phyloP scores from a whole-genome alignment of 2,888 invertebrate species.

The Macropis europaea region DNA sequence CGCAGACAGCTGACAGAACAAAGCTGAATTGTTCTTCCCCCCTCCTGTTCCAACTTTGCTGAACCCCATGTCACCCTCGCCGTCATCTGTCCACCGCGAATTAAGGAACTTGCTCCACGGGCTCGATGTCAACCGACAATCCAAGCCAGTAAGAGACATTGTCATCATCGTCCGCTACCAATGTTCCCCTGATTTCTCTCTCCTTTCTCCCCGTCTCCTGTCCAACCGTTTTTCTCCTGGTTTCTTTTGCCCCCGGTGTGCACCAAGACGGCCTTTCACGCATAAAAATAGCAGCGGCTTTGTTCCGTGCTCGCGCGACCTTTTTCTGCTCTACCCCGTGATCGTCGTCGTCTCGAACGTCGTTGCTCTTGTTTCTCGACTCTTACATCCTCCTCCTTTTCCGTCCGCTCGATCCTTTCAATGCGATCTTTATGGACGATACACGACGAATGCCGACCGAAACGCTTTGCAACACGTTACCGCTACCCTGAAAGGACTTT shows the following conservation, averaged over 20 bases:
- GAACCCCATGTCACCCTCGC: constrained; percentile 15
- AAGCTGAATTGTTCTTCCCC: constrained; percentile 59
- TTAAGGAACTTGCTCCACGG: constrained; percentile 34
- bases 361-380: constrained; percentile 6
- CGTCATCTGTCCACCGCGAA: constrained; percentile 49
- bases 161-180: constrained; percentile 53
- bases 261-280: constrained; percentile 50
- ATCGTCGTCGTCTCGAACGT: constrained; percentile 8
- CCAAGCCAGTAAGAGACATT: constrained; percentile 48
- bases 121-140: constrained; percentile 44
- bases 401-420: constrained; percentile 4
- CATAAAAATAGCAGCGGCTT: constrained; percentile 60
- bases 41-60: background rate
- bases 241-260: background rate
- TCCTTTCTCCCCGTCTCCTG: background rate
- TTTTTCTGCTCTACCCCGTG: constrained; percentile 33
- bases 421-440: constrained; percentile 7
- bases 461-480: background rate
- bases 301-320: constrained; percentile 49
- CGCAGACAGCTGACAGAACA: constrained; percentile 63
- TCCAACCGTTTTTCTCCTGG: background rate
- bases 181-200: constrained; percentile 27
- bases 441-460: background rate
- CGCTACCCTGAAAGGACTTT: background rate
- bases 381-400: constrained; percentile 5